Evolutionary conservation across 2,113 vertebrate species (phyloP), one percentile per base, ranked within the genome.

Genomic region (Marcusenius ussheri): DNA sequence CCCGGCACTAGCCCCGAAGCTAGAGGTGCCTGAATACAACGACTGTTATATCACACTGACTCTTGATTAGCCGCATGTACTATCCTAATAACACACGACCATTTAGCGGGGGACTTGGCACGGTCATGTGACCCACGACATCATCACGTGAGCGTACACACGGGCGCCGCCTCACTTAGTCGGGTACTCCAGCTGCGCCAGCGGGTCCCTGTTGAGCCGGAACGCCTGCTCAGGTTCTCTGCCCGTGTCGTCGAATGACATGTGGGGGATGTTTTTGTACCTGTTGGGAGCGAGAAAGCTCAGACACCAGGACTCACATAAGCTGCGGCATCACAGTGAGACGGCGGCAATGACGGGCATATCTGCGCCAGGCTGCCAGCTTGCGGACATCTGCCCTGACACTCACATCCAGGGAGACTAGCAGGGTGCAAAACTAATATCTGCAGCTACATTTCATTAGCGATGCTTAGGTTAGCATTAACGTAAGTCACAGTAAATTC

Each of bases 211-310:
- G 95, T 98, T 98, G 91, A 99, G 95, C 91, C 96, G 97, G 93
- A 99, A 99, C 0, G 92, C 97, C 93, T 99, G 98, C 27, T 99
- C 98, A 0, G 98, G 95, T 80, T 99, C 98, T 94, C 96, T 96
- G 93, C 96, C 96, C 1, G 97, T 92, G 62, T 98, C 98, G 88
- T 98, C 98, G 90, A 99, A 99, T 4, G 98, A 98, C 98, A 99
- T 99, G 90, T 99, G 98, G 90, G 98, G 97, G 93, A 99, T 96
- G 93, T 99, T 99, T 95, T 97, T 99, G 94, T 96, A 99, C 91
- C 98, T 99, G 91, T 66, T 42, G 47, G 88, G 83, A 89, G 89
- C 42, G 8, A 83, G 90, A 62, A 70, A 35, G 49, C 8, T 15
- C 84, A 8, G 5, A 27, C n/a, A 11, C n/a, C 35, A 46, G 31